Conservation (phyloP, 2,797 vertebrate species). For the Pempheris klunzingeri region DNA sequence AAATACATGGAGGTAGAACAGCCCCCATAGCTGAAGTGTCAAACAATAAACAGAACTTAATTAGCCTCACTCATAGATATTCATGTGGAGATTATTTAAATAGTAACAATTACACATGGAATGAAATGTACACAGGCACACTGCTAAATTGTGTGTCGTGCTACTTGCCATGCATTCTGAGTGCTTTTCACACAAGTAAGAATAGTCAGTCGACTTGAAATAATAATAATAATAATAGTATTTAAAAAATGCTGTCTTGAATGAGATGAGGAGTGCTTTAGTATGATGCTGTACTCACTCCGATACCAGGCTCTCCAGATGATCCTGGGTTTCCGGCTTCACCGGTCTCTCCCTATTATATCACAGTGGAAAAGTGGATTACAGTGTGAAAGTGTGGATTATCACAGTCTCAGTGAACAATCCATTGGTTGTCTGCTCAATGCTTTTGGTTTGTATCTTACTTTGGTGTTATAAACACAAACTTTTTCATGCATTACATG, state of each 20-base stretch:
- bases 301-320: slow-evolving; percentile 91
- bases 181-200: background rate
- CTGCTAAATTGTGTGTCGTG: background rate
- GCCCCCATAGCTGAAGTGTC: slow-evolving; percentile 23
- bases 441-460: slow-evolving; percentile 3
- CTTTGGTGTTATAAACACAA: slow-evolving; percentile 9
- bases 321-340: slow-evolving; percentile 97
- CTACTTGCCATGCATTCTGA: slow-evolving; percentile 16
- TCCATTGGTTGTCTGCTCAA: background rate
- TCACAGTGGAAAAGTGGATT: slow-evolving; percentile 32
- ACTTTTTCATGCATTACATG: background rate
- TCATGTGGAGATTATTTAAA: slow-evolving; percentile 10
- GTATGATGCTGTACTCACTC: slow-evolving; percentile 85
- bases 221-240: too few relatives aligned
- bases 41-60: slow-evolving; percentile 39
- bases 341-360: slow-evolving; percentile 92
- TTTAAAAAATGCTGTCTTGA: slow-evolving; percentile 3
- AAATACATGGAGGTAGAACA: slow-evolving; percentile 22
- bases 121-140: background rate
- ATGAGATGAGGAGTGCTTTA: background rate
- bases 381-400: background rate
- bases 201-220: background rate
- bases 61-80: slow-evolving; percentile 26
- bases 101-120: background rate
- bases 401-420: slow-evolving; percentile 12